Evolutionary conservation across 53 echinoderm and acorn worm species (phyloP).

Genomic region (Echinarachnius parma): DNA sequence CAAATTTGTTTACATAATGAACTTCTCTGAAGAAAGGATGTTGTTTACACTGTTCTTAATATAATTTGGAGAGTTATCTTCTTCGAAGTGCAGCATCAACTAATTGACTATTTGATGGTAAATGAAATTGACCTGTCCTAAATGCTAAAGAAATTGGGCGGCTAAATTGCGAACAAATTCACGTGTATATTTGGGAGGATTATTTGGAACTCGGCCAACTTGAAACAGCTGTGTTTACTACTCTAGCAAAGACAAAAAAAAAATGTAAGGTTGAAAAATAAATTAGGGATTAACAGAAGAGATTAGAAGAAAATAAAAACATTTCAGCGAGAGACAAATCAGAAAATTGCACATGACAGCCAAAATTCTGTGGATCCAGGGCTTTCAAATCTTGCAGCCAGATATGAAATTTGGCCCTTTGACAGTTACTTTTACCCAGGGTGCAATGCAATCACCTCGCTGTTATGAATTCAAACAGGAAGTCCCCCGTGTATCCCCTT

Average conservation of each 20-base stretch:
- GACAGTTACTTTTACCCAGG: slow-evolving; percentile 3
- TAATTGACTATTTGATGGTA: too few relatives aligned
- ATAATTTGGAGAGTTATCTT: too few relatives aligned
- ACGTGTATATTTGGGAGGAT: too few relatives aligned
- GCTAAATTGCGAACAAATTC: too few relatives aligned
- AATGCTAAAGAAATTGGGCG: too few relatives aligned
- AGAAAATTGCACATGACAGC: slow-evolving; percentile 29
- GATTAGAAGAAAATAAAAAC: slow-evolving; percentile 34
- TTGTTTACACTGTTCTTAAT: too few relatives aligned
- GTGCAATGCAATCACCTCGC: background rate
- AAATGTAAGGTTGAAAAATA: too few relatives aligned
- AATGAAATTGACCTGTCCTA: too few relatives aligned
- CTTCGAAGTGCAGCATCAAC: too few relatives aligned
- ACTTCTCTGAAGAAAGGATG: too few relatives aligned
- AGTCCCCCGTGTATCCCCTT: background rate
- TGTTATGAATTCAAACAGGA: slow-evolving; percentile 34
- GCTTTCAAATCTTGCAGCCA: slow-evolving; percentile 8
- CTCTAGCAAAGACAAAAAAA: too few relatives aligned
- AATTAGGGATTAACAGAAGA: slow-evolving; percentile 20
- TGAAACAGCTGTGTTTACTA: slow-evolving; percentile 11
- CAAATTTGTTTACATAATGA: too few relatives aligned
- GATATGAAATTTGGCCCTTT: slow-evolving; percentile 10
- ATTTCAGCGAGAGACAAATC: slow-evolving; percentile 12
- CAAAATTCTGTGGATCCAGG: slow-evolving; percentile 24
- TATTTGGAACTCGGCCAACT: slow-evolving; percentile 3